These are phyloP conservation scores for Aotus griseimembra DNA, from an alignment of 2,797 vertebrate species.

Conservation along the genomic window DNA sequence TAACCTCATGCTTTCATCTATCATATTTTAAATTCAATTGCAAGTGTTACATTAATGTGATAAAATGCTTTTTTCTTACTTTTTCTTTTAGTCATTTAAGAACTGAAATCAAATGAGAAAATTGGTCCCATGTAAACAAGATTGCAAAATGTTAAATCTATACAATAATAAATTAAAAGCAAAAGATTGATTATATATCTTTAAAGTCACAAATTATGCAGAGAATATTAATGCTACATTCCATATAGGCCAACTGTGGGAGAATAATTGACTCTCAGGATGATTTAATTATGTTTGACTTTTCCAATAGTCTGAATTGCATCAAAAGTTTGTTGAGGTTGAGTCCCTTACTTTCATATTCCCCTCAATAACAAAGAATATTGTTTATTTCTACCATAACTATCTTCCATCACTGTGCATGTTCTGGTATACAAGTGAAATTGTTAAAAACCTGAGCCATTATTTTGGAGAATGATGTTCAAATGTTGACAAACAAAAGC, in stretches of 20 bases:
- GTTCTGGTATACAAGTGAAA: background rate
- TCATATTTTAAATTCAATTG: constrained; percentile 79
- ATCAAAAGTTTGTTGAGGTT: background rate
- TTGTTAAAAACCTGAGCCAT: background rate
- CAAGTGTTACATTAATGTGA: constrained; percentile 65
- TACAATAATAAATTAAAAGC: constrained; percentile 57
- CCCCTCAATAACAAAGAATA: background rate
- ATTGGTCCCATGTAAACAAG: constrained; percentile 25
- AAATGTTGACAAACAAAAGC: background rate
- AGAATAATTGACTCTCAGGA: background rate
- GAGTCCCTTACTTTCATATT: background rate
- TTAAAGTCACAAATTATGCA: constrained; percentile 42
- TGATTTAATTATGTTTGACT: background rate
- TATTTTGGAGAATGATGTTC: background rate
- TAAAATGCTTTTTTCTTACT: constrained; percentile 70
- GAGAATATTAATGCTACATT: background rate
- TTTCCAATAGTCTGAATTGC: background rate
- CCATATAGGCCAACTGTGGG: background rate
- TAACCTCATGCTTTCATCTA: constrained; percentile 74
- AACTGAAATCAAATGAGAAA: constrained; percentile 56
- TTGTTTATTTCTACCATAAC: background rate
- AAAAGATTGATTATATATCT: constrained; percentile 50
- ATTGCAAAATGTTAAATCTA: constrained; percentile 62
- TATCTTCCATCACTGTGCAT: background rate
- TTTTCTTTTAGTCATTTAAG: constrained; percentile 67